A percentile compares a stretch with the other conserved stretches of the same genome.
Evolutionary conservation across 35 echinoderm and acorn worm species (phyloP).

Genomic region (Acanthaster planci): DNA sequence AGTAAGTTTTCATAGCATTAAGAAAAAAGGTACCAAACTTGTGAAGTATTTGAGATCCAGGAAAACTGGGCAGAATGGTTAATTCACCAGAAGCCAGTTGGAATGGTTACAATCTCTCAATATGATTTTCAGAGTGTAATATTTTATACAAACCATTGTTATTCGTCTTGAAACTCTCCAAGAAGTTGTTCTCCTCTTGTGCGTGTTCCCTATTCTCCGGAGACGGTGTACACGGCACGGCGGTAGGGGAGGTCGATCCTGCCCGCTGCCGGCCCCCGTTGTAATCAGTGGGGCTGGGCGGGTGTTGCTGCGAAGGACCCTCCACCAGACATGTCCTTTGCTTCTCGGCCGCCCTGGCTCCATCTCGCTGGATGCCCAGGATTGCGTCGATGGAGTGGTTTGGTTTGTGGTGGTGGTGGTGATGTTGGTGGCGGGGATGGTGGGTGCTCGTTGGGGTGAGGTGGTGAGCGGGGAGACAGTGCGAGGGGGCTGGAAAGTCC

Average conservation of each 20-base stretch:
- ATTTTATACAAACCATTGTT: not conserved
- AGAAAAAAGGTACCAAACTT: no score
- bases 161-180: not conserved
- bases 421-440: not conserved
- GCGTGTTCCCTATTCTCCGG: not conserved
- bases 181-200: not conserved
- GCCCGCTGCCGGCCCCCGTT: not conserved
- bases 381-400: conserved; percentile 48
- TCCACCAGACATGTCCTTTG: not conserved
- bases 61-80: no score
- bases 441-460: not conserved
- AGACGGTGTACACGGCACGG: not conserved
- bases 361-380: conserved; percentile 33
- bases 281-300: not conserved
- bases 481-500: not conserved
- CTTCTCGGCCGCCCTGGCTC: not conserved
- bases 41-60: no score
- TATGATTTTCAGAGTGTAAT: not conserved
- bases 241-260: not conserved
- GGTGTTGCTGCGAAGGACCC: no score
- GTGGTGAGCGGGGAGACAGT: not conserved
- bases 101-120: no score
- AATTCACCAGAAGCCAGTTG: no score
- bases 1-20: no score
- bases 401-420: not conserved